Conservation (phyloP, 2,888 invertebrate genomes). For the Dynastes grantii region DNA sequence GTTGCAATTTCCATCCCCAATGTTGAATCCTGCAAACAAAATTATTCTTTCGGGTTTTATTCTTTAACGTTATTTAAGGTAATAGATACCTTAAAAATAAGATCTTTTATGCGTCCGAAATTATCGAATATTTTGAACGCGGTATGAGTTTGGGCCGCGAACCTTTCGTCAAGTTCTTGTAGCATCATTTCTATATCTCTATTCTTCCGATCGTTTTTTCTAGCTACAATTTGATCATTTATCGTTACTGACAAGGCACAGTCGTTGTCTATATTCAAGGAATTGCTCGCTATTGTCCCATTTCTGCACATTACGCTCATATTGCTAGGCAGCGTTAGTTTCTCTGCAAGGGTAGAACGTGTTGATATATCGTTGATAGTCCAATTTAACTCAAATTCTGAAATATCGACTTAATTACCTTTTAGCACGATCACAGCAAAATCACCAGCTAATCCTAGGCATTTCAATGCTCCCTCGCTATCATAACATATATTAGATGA, state of each 20-base stretch:
- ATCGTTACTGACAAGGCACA: constrained; percentile 76
- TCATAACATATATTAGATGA: constrained; percentile 74
- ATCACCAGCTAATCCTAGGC: constrained; percentile 73
- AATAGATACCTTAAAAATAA: constrained; percentile 74
- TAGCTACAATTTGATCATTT: constrained; percentile 75
- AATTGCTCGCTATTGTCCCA: constrained; percentile 73
- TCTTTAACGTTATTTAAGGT: no score
- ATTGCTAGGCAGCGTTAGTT: constrained; percentile 15
- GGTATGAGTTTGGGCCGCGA: constrained; percentile 66
- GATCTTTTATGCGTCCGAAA: constrained; percentile 72
- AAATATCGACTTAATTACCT: constrained; percentile 54
- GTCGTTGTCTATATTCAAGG: constrained; percentile 72
- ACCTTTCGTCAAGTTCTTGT: constrained; percentile 62
- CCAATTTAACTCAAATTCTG: no score
- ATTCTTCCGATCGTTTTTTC: constrained; percentile 65
- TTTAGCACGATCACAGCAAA: constrained; percentile 73
- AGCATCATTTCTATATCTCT: constrained; percentile 61
- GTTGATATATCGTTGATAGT: neutral
- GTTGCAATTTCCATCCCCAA: constrained; percentile 23
- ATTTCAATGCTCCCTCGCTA: constrained; percentile 76
- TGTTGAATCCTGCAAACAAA: constrained; percentile 18
- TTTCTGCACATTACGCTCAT: constrained; percentile 74
- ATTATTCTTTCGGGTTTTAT: neutral
- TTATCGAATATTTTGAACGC: constrained; percentile 75
- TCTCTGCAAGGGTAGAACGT: neutral